Conservation (phyloP, 37 sponge, comb jelly and placozoan genomes). For the Mnemiopsis leidyi region DNA sequence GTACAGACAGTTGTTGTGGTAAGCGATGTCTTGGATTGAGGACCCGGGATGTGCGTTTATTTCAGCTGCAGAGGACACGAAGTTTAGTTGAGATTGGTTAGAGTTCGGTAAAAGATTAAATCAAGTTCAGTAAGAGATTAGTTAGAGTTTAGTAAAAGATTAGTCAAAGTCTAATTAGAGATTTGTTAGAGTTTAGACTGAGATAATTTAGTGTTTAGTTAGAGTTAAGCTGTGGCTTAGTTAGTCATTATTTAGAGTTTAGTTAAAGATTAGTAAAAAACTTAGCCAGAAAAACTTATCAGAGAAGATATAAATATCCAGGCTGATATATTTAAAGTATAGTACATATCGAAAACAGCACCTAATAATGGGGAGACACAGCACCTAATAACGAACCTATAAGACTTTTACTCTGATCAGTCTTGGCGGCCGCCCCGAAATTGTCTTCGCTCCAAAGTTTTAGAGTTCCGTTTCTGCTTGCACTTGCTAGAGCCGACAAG, state of each 20-base stretch:
- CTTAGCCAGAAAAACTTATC: no score
- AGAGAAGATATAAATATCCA: no score
- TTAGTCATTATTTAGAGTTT: no score
- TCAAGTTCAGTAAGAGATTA: background rate
- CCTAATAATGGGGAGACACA: no score
- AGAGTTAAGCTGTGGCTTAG: no score
- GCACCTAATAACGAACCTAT: slow-evolving; percentile 6
- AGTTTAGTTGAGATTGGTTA: background rate
- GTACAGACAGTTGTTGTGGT: background rate
- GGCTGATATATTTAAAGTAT: no score
- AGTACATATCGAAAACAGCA: no score
- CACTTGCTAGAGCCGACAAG: background rate
- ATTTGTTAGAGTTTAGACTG: no score
- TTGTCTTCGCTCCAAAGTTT: slow-evolving; percentile 18
- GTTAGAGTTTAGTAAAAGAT: no score
- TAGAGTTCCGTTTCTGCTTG: slow-evolving; percentile 21
- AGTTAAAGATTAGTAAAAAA: no score
- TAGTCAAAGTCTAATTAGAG: no score
- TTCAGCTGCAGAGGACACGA: background rate
- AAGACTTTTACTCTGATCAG: background rate
- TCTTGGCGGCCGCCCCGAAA: background rate
- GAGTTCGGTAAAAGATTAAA: background rate
- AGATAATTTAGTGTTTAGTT: no score
- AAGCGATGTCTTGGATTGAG: slow-evolving; percentile 5
- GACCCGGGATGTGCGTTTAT: slow-evolving; percentile 40